These are phyloP conservation scores for Chydorus sphaericus DNA, from an alignment of 2,888 invertebrate genomes.

Conservation along the genomic window DNA sequence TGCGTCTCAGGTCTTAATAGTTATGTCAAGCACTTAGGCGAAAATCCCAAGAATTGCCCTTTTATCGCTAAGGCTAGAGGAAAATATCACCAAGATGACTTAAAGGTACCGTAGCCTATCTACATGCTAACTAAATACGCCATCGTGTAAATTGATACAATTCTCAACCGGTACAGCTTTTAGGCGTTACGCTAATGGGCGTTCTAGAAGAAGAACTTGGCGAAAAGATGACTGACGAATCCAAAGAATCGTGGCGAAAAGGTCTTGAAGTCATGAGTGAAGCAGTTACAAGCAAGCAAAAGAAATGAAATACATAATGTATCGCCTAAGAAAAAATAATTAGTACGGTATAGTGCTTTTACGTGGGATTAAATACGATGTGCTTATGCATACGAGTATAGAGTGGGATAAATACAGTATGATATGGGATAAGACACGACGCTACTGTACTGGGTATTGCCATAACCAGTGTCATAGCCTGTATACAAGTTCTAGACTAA, in stretches of 20 bases:
- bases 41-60: background rate
- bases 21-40: background rate
- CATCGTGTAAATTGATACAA: background rate
- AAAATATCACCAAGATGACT: constrained; percentile 1
- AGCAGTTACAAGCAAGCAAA: background rate
- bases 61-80: constrained; percentile 1
- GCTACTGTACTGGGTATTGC: too few species aligned
- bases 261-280: background rate
- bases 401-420: too few species aligned
- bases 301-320: too few species aligned
- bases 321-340: too few species aligned
- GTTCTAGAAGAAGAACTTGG: background rate
- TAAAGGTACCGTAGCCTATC: background rate
- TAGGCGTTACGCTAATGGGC: background rate
- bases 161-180: background rate
- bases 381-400: too few species aligned
- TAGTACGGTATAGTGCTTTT: too few species aligned
- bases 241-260: background rate
- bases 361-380: too few species aligned
- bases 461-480: too few species aligned
- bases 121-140: background rate
- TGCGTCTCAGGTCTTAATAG: background rate
- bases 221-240: background rate
- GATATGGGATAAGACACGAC: too few species aligned
- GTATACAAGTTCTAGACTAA: too few species aligned